Evolutionary conservation across 2,797 vertebrate genomes (phyloP).

Genomic region (Dendrocincla tyrannina): DNA sequence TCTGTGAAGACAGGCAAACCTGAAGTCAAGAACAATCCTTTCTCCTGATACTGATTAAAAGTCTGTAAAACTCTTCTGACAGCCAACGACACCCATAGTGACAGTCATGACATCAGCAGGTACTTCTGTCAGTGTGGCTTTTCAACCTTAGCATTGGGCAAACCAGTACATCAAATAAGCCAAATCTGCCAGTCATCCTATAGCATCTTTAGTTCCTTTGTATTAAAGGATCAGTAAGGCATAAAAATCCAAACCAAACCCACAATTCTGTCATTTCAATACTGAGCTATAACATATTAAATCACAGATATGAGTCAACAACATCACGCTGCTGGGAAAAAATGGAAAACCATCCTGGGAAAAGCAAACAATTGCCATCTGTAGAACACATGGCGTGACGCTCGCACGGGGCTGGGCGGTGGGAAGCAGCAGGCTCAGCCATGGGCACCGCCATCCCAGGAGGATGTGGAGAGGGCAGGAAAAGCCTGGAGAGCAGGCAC

Average conservation of each 20-base stretch:
- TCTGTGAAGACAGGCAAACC: not conserved
- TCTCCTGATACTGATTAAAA: accelerated
- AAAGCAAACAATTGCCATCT: constrained; percentile 40
- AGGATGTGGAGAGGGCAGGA: not conserved
- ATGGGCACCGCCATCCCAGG: not conserved
- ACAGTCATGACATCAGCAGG: not conserved
- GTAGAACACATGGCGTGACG: not conserved
- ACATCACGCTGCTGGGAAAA: constrained; percentile 53
- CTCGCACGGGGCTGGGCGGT: accelerated
- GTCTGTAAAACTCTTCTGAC: not conserved
- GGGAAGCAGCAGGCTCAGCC: not conserved
- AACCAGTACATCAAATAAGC: not conserved
- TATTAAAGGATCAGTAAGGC: not conserved
- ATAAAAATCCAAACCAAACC: not conserved
- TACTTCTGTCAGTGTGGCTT: not conserved
- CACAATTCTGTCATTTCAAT: not conserved
- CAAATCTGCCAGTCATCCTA: not conserved
- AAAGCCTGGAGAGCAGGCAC: not conserved
- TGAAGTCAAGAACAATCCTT: not conserved
- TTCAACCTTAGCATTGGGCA: not conserved
- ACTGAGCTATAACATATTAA: not conserved
- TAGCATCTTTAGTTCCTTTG: not conserved
- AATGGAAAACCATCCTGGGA: not conserved
- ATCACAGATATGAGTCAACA: not conserved
- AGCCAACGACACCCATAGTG: not conserved